Evolutionary conservation across 2,113 vertebrate genomes (phyloP).

Genomic region (Spheniscus mendiculus): DNA sequence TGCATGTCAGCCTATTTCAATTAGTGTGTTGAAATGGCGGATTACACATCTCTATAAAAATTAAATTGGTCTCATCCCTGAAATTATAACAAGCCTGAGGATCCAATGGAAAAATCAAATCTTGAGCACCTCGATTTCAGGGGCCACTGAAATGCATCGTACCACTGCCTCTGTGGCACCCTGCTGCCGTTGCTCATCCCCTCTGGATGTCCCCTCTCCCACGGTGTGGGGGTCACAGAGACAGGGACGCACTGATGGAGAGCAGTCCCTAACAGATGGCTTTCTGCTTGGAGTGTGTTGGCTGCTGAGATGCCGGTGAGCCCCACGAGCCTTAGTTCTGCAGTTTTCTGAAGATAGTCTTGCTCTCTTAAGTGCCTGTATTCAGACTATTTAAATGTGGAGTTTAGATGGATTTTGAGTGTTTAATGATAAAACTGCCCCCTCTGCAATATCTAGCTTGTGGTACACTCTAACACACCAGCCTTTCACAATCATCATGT

Average conservation of each 20-base stretch:
- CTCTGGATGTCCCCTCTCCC: neutral
- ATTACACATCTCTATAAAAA: slow-evolving; percentile 60
- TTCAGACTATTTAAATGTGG: neutral
- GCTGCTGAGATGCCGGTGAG: neutral
- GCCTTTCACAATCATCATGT: neutral
- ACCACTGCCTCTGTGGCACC: neutral
- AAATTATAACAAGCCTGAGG: slow-evolving; percentile 40
- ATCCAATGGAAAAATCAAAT: slow-evolving; percentile 23
- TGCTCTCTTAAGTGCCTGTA: neutral
- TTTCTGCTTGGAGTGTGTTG: neutral
- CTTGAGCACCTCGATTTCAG: neutral
- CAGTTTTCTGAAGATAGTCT: neutral
- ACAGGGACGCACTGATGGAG: neutral
- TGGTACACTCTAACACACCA: neutral
- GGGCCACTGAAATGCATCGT: neutral
- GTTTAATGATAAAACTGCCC: neutral
- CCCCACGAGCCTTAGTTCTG: neutral
- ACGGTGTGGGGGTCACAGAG: neutral
- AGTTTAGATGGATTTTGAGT: neutral
- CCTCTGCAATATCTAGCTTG: neutral
- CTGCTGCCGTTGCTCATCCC: rapidly evolving
- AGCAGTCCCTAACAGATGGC: neutral
- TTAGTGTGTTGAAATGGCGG: slow-evolving; percentile 48
- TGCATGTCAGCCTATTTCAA: slow-evolving; percentile 63
- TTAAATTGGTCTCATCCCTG: slow-evolving; percentile 51